Conservation (phyloP, 2,113 vertebrate species). For the Tenebrosternarchus preto region DNA sequence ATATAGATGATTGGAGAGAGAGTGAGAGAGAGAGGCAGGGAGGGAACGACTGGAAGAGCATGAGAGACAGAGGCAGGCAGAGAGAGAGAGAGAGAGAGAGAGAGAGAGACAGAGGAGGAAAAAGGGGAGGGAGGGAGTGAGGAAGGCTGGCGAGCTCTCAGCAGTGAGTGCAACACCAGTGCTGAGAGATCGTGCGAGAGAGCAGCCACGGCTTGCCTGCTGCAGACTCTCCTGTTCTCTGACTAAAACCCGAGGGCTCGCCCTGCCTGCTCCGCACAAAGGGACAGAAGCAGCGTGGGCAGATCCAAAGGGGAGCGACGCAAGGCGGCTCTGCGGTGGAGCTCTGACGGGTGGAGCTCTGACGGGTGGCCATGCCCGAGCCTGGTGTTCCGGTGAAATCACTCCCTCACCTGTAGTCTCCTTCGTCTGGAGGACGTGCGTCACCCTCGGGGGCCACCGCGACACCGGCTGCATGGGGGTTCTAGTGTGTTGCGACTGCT, state of each 20-base stretch:
- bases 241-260: conserved; percentile 41
- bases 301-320: conserved; percentile 6
- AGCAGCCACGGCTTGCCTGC: conserved; percentile 34
- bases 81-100: neutral
- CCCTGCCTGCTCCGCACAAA: conserved; percentile 17
- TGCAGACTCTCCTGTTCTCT: conserved; percentile 44
- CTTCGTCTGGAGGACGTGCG: conserved; percentile 25
- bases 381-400: conserved; percentile 4
- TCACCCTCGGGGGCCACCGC: conserved; percentile 39
- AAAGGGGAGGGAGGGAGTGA: conserved; percentile 58
- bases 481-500: conserved; percentile 80
- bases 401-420: conserved; percentile 44
- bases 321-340: conserved; percentile 37
- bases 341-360: conserved; percentile 36
- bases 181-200: conserved; percentile 52
- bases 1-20: conserved; percentile 46
- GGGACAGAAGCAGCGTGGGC: neutral
- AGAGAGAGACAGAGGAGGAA: conserved; percentile 35
- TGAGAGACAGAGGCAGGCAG: conserved; percentile 20
- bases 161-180: conserved; percentile 54
- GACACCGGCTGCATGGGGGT: conserved; percentile 74
- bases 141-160: conserved; percentile 35
- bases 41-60: conserved; percentile 21
- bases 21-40: conserved; percentile 55
- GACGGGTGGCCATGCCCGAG: conserved; percentile 32